Evolutionary conservation across 2,113 vertebrate genomes (phyloP), one percentile per base, ranked within the genome.

Genomic region (Burhinus bistriatus): DNA sequence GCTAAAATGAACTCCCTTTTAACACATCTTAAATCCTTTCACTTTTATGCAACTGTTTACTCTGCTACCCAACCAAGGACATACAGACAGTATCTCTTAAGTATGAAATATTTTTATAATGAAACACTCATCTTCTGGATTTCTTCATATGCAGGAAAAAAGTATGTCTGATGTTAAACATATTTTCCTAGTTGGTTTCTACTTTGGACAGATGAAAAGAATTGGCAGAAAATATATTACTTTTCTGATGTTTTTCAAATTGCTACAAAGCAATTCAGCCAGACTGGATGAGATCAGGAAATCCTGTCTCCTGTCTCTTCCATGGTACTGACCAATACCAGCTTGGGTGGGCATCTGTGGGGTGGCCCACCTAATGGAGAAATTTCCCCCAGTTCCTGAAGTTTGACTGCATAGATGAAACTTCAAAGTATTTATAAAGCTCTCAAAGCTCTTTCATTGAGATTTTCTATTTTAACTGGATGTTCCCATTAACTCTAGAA

Each of bases 11-110:
- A 66, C 32, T 96, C 75, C 38, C 71, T 85, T 89, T 93, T 94
- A 88, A 96, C 97, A 97, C 94, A 78, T 96, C 93, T 93, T 97
- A 95, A 96, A 96, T 96, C 84, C 52, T 96, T 94, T 94, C 87
- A 83, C 93, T 90, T 95, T 78, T 68, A 83, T 86, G 45, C 89
- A 90, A 94, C 84, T 94, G 87, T 94, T 97, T 97, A 78, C 55
- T 70, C 89, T 90, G 82, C 82, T 91, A 85, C 78, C 64, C 93
- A 71, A 94, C 78, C 70, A 90, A 93, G 75, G 78, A 69, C 59
- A 80, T 38, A 83, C 40, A 12, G 81, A 93, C 87, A 96, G 51
- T 96, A 95, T 95, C 96, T 96, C 71, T 90, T 58, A 62, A 92
- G 57, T 89, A 95, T 49, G 54, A 95, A 95, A 93, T 93, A 91